Conservation (phyloP, 2,888 invertebrate genomes). For the Drosophila borborema region DNA sequence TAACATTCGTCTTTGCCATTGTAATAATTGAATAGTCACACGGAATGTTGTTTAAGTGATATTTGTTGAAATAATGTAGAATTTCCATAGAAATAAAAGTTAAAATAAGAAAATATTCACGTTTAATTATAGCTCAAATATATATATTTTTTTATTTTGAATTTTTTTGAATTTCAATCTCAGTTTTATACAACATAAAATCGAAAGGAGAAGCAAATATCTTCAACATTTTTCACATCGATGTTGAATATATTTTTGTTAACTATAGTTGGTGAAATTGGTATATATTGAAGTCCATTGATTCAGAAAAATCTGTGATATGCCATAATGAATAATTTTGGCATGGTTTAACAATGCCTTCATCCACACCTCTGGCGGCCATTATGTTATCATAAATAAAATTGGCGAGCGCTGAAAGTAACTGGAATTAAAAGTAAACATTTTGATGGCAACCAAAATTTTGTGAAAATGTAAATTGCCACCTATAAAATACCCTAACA, state of each 20-base stretch:
- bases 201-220: too few relatives aligned
- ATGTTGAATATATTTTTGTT: too few relatives aligned
- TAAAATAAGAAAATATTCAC: too few relatives aligned
- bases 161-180: too few relatives aligned
- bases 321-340: constrained; percentile 22
- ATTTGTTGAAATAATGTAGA: neutral
- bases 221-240: too few relatives aligned
- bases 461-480: neutral
- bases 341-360: constrained; percentile 19
- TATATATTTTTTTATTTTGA: too few relatives aligned
- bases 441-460: constrained; percentile 46
- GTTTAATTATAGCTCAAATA: too few relatives aligned
- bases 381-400: constrained; percentile 58
- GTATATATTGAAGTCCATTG: neutral
- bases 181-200: too few relatives aligned
- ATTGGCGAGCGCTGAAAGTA: constrained; percentile 54
- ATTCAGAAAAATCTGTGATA: constrained; percentile 4
- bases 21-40: neutral
- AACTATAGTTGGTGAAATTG: too few relatives aligned
- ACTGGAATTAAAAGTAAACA: constrained; percentile 76
- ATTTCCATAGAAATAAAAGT: too few relatives aligned
- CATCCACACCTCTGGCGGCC: constrained; percentile 13
- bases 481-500: constrained; percentile 1
- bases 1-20: constrained; percentile 23
- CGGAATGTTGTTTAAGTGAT: neutral